Percentiles rank a stretch among this genome's conserved stretches.
These are phyloP conservation scores for Bubo scandiacus DNA, from an alignment of 2,113 vertebrate species.

Conservation along the genomic window DNA sequence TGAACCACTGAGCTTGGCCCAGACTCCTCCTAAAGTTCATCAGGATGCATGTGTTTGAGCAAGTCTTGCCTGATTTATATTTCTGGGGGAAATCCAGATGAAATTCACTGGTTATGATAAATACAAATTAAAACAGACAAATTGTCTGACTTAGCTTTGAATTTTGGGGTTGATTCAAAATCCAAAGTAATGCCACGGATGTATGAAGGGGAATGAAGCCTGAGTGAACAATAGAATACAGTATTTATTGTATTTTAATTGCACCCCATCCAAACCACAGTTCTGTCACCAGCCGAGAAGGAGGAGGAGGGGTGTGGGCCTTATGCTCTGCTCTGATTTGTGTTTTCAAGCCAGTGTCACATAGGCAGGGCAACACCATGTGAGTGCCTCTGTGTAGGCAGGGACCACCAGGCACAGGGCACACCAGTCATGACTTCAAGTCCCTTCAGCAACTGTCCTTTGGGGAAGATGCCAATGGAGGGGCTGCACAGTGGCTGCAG, in stretches of 20 bases:
- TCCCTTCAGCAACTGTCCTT: background rate
- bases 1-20: background rate
- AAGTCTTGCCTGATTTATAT: slow-evolving; percentile 10
- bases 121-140: background rate
- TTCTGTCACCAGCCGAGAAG: background rate
- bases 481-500: background rate
- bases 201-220: background rate
- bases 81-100: background rate
- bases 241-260: background rate
- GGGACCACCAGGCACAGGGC: background rate
- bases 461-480: background rate
- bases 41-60: background rate
- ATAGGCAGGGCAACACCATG: rapidly evolving
- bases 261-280: background rate
- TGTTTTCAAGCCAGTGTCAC: background rate
- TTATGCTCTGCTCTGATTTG: background rate
- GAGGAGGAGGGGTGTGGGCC: rapidly evolving
- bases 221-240: background rate
- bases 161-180: slow-evolving; percentile 11
- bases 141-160: background rate
- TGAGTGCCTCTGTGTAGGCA: too few species aligned
- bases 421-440: background rate
- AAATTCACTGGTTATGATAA: slow-evolving; percentile 10
- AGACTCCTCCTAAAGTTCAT: background rate
- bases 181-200: background rate